These are phyloP conservation scores for Aphrophora alni DNA, from an alignment of 2,888 invertebrate genomes.

Conservation along the genomic window DNA sequence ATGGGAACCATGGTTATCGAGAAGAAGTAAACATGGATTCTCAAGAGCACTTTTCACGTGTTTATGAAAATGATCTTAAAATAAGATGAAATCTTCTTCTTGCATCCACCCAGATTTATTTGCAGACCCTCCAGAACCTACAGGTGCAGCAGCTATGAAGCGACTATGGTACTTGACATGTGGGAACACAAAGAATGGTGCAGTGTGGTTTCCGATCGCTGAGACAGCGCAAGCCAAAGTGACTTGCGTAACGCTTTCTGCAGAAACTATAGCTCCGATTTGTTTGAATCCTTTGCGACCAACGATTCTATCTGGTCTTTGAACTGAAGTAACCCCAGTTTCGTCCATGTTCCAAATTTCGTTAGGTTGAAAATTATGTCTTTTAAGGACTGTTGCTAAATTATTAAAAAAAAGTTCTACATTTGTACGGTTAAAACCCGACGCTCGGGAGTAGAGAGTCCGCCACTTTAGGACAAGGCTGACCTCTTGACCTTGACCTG, in stretches of 20 bases:
- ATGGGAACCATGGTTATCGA: conserved; percentile 54
- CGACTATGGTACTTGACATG: background rate
- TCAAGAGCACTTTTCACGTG: conserved; percentile 49
- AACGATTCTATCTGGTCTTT: conserved; percentile 55
- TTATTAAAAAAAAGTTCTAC: conserved; percentile 61
- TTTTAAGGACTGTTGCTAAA: conserved; percentile 46
- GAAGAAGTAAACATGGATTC: conserved; percentile 51
- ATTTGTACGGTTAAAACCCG: conserved; percentile 51
- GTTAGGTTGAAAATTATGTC: conserved; percentile 49
- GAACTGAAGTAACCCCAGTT: conserved; percentile 56
- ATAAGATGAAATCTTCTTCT: conserved; percentile 49
- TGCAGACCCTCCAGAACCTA: background rate
- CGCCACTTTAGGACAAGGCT: conserved; percentile 49
- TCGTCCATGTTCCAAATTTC: conserved; percentile 57
- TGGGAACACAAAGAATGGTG: background rate
- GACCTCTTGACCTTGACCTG: too few species aligned
- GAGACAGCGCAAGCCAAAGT: conserved; percentile 40
- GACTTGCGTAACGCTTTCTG: conserved; percentile 54
- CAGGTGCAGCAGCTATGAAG: background rate
- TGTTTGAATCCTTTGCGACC: conserved; percentile 55
- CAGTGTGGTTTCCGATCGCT: background rate
- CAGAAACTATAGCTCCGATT: conserved; percentile 55
- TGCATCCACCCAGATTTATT: conserved; percentile 53
- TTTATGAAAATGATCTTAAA: conserved; percentile 52
- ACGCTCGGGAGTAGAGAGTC: conserved; percentile 51